Percentiles rank a stretch among this genome's conserved stretches.
Conservation (phyloP, 1,140 invertebrate genomes). For the Anthonomus grandis region DNA sequence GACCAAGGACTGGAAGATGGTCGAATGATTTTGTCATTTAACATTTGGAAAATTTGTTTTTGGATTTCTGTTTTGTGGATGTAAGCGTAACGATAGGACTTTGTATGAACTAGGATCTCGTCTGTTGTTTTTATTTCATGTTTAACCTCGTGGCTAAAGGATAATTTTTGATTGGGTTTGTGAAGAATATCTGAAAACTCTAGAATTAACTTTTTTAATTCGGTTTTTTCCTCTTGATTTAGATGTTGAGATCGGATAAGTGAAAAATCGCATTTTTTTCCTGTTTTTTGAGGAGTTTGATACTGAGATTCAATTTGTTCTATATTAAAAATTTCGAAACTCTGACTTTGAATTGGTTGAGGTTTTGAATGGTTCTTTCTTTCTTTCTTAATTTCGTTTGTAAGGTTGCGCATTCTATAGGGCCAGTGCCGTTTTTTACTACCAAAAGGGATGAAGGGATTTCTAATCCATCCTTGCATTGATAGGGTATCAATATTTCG, state of each 20-base stretch:
- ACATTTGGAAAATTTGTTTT: conserved; percentile 30
- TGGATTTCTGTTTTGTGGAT: conserved; percentile 28
- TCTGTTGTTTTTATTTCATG: conserved; percentile 20
- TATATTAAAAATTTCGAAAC: not conserved
- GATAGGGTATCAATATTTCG: conserved; percentile 3
- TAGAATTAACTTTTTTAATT: conserved; percentile 6
- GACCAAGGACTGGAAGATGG: conserved; percentile 14
- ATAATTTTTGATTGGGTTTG: conserved; percentile 12
- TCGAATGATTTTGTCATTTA: conserved; percentile 26
- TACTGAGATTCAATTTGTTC: not conserved
- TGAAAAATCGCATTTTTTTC: not conserved
- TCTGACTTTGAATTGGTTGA: not conserved
- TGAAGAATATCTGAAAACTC: conserved; percentile 17
- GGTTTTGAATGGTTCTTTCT: not conserved
- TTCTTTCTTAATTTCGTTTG: not conserved
- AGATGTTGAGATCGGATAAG: conserved; percentile 21
- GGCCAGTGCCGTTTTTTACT: not conserved
- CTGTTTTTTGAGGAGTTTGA: not conserved
- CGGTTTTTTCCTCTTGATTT: conserved; percentile 21
- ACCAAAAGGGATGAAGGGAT: not conserved
- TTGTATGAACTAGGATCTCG: conserved; percentile 15
- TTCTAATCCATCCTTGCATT: not conserved
- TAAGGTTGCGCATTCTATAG: not conserved
- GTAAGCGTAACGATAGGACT: conserved; percentile 21
- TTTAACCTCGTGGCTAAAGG: conserved; percentile 16